Conservation (phyloP, 2,113 vertebrate genomes). For the Rhinolophus sinicus region DNA sequence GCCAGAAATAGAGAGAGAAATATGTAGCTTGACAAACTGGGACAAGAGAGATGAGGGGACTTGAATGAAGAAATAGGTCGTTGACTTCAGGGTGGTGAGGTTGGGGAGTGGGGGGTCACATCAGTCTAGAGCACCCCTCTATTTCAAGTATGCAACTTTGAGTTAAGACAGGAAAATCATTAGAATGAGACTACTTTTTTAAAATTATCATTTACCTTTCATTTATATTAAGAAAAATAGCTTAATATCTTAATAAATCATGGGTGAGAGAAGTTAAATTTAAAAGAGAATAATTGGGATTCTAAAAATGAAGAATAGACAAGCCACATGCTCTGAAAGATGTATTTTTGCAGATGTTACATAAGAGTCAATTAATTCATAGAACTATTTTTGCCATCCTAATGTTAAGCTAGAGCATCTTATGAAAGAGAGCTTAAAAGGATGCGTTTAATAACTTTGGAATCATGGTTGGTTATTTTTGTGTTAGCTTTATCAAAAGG, state of each 20-base stretch:
- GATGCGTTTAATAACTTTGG: slow-evolving; percentile 62
- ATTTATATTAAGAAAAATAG: slow-evolving; percentile 65
- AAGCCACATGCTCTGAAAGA: slow-evolving; percentile 61
- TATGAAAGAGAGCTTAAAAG: slow-evolving; percentile 76
- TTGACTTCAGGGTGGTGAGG: background rate
- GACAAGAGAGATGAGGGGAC: background rate
- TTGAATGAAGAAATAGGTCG: background rate
- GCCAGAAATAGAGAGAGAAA: slow-evolving; percentile 45
- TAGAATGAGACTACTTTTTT: slow-evolving; percentile 62
- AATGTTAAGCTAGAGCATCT: slow-evolving; percentile 73
- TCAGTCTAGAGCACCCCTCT: background rate
- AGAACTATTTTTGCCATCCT: slow-evolving; percentile 59
- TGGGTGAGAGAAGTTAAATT: slow-evolving; percentile 64
- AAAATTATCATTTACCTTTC: slow-evolving; percentile 67
- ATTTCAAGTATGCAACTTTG: background rate
- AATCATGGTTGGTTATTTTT: slow-evolving; percentile 76
- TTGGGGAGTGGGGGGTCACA: background rate
- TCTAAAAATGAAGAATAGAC: slow-evolving; percentile 73
- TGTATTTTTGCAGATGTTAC: slow-evolving; percentile 67
- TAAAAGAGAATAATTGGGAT: slow-evolving; percentile 69
- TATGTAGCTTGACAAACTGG: slow-evolving; percentile 46
- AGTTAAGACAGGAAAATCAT: slow-evolving; percentile 49
- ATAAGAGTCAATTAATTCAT: slow-evolving; percentile 76
- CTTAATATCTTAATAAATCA: slow-evolving; percentile 74
- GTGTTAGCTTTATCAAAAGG: slow-evolving; percentile 70